Evolutionary conservation across 2,888 invertebrate species (phyloP).

Genomic region (Eucriotettix oculatus): DNA sequence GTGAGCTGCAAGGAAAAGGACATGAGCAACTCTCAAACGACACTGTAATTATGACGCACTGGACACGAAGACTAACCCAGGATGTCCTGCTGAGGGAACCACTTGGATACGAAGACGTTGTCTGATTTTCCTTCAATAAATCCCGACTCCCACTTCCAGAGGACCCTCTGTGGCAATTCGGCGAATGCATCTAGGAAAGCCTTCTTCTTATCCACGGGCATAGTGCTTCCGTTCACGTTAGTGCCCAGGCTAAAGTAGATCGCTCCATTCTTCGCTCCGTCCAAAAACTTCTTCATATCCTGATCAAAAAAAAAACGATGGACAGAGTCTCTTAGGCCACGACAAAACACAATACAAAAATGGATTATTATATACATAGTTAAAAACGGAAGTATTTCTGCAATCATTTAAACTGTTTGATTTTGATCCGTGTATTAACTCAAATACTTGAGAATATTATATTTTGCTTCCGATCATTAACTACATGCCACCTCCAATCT

Average conservation of each 20-base stretch:
- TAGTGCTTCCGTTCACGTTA: slow-evolving; percentile 26
- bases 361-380: no score
- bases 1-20: no score
- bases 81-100: slow-evolving; percentile 28
- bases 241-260: slow-evolving; percentile 33
- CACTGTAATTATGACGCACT: no score
- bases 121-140: slow-evolving; percentile 20
- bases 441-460: no score
- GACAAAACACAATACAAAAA: no score
- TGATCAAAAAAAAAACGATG: not conserved
- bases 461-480: no score
- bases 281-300: slow-evolving; percentile 26
- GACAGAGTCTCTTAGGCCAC: no score
- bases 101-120: slow-evolving; percentile 28
- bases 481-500: no score
- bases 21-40: no score
- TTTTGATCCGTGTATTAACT: no score
- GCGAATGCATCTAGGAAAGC: slow-evolving; percentile 27
- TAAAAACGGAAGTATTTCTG: no score
- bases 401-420: no score
- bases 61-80: slow-evolving; percentile 12
- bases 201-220: slow-evolving; percentile 24
- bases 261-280: slow-evolving; percentile 26
- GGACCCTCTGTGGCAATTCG: slow-evolving; percentile 25
- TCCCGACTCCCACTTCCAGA: slow-evolving; percentile 33